Base-by-base conservation (phyloP, 2,888 invertebrate species). In the Toxonevra muliebris region DNA sequence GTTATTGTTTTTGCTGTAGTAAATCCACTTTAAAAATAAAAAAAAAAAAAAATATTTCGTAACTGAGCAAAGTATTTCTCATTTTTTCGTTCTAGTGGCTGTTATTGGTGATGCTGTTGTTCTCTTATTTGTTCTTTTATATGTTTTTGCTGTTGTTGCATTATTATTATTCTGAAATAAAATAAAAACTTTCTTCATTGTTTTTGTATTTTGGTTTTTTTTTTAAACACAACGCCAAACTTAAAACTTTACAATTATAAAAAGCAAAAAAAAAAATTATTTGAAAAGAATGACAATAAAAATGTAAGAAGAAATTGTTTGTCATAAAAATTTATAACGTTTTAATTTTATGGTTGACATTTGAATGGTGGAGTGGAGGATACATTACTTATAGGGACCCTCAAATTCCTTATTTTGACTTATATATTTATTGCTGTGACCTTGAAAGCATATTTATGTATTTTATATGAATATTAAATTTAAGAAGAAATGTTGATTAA, bases 221-320 rank as follows among this genome's bases (percentile, higher is more conserved):
- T 53, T 43, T 52, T 17, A 17, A 48, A 61, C 50, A 61, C 52
- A 50, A 61, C 15, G 54, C 19, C 53, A 68, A 63, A 68, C 60
- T 63, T 30, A 30, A 30, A 30, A 30, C 30, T 30, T 30, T 30
- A 30, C 30, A 30, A 30, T 30, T 30, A 60, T 57, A 41, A 15
- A 43, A 58, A 40, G 1, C 10, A n/a, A 52, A 20, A 9, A 41
- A 2, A 50, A 13, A 64, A 40, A 52, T 60, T 52, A 48, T 61
- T 13, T 54, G 42, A 60, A 69, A 59, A 65, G 61, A 66, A 54
- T 50, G 45, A 15, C 8, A 63, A 60, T 54, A 42, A n/a, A 40
- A 20, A 20, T 19, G 52, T 58, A 42, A 43, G 50, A 57, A 15
- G 52, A 43, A 43, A 41, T 52, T 17, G 3, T 43, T 48, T 11